Percentiles rank a stretch among this genome's conserved stretches.
These are phyloP conservation scores for Zootermopsis nevadensis DNA, from an alignment of 2,888 invertebrate species.

Conservation along the genomic window DNA sequence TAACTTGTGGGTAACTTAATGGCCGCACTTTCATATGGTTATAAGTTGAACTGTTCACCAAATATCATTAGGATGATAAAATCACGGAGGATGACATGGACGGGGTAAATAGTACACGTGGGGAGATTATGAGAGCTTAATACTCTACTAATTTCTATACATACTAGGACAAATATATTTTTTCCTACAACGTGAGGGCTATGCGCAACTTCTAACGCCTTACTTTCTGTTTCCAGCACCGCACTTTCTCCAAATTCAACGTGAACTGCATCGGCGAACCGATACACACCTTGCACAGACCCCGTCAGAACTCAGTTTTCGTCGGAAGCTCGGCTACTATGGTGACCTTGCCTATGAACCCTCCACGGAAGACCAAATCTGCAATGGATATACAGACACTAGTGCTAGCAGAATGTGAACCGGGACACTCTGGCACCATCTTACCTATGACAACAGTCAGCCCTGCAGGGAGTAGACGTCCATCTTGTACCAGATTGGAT, in stretches of 20 bases:
- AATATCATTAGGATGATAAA: too few relatives aligned
- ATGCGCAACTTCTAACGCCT: not conserved
- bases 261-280: slow-evolving; percentile 69
- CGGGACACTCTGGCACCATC: slow-evolving; percentile 1
- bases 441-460: slow-evolving; percentile 3
- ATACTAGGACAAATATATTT: not conserved
- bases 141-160: not conserved
- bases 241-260: slow-evolving; percentile 76
- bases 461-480: slow-evolving; percentile 26
- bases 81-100: too few relatives aligned
- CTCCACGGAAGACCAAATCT: slow-evolving; percentile 82
- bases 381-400: slow-evolving; percentile 87
- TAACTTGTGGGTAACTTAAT: too few relatives aligned
- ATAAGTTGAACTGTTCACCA: too few relatives aligned
- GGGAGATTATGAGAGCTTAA: too few relatives aligned
- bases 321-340: slow-evolving; percentile 77
- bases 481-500: slow-evolving; percentile 39
- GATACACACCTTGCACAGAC: slow-evolving; percentile 61
- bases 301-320: slow-evolving; percentile 87
- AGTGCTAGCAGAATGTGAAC: slow-evolving; percentile 62
- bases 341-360: slow-evolving; percentile 73
- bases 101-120: too few relatives aligned
- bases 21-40: too few relatives aligned
- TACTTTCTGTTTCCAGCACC: slow-evolving; percentile 66
- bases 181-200: not conserved